Conservation (phyloP, 2,888 invertebrate species). For the Diabrotica balteata region DNA sequence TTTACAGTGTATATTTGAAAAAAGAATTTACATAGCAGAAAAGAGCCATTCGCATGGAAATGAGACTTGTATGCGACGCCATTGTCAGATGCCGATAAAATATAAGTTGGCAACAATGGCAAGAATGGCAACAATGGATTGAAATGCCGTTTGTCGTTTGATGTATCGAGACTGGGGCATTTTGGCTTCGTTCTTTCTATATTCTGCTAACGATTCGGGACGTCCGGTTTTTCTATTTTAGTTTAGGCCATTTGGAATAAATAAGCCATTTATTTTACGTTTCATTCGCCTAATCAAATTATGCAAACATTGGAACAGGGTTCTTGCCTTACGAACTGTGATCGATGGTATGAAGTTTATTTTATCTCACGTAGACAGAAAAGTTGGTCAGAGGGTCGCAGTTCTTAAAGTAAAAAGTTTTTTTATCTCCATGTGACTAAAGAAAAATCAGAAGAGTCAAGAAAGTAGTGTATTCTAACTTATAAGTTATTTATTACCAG, state of each 20-base stretch:
- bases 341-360: conserved; percentile 19
- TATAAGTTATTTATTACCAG: no score
- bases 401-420: conserved; percentile 15
- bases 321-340: conserved; percentile 18
- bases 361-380: conserved; percentile 20
- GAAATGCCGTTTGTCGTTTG: conserved; percentile 51
- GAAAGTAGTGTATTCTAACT: no score
- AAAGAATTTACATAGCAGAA: conserved; percentile 60
- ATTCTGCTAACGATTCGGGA: conserved; percentile 56
- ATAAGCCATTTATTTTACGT: conserved; percentile 55
- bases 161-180: conserved; percentile 56
- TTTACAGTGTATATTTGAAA: conserved; percentile 57
- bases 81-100: conserved; percentile 61
- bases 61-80: conserved; percentile 55
- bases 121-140: conserved; percentile 50
- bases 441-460: no score
- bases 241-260: conserved; percentile 53
- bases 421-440: neutral
- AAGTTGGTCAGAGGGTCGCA: conserved; percentile 8
- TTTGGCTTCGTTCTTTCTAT: conserved; percentile 53
- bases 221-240: conserved; percentile 59
- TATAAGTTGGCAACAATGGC: conserved; percentile 61
- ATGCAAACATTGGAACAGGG: conserved; percentile 26
- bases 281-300: conserved; percentile 46
- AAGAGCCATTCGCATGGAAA: conserved; percentile 61